Evolutionary conservation across 1,140 invertebrate genomes (phyloP).

Genomic region (Hirudo medicinalis): DNA sequence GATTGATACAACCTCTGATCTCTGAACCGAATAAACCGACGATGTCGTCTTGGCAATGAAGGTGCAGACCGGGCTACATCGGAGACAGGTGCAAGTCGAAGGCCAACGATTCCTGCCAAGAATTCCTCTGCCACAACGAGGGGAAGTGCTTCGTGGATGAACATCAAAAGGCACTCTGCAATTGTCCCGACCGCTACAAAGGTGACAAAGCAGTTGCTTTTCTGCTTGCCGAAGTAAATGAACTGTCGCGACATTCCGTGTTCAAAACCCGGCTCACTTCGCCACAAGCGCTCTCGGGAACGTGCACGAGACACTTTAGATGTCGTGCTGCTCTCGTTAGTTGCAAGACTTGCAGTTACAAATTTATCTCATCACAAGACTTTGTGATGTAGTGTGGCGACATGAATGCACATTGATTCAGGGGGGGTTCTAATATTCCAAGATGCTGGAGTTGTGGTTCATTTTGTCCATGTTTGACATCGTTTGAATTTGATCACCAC

Average conservation of each 20-base stretch:
- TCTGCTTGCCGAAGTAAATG: conserved; percentile 38
- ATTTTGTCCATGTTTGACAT: no score
- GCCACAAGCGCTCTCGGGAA: background rate
- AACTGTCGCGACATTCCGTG: no score
- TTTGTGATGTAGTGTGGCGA: no score
- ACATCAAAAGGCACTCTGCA: conserved; percentile 18
- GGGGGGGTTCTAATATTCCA: no score
- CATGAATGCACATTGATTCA: no score
- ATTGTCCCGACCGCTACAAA: conserved; percentile 1
- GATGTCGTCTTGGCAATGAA: background rate
- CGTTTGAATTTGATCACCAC: no score
- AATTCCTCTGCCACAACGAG: conserved; percentile 46
- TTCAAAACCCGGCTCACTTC: conserved; percentile 22
- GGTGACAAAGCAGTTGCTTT: conserved; percentile 35
- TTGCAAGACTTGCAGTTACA: no score
- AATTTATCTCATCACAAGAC: no score
- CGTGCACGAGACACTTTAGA: background rate
- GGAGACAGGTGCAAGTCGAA: conserved; percentile 31
- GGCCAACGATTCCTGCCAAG: conserved; percentile 41
- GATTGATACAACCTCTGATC: no score
- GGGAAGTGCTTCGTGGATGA: conserved; percentile 42
- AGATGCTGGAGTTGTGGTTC: no score
- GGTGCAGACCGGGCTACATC: conserved; percentile 30
- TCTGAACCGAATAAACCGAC: background rate
- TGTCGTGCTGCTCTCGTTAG: no score